Base-by-base conservation (phyloP, 2,888 invertebrate genomes). In the Melikaiella ostensackeni region DNA sequence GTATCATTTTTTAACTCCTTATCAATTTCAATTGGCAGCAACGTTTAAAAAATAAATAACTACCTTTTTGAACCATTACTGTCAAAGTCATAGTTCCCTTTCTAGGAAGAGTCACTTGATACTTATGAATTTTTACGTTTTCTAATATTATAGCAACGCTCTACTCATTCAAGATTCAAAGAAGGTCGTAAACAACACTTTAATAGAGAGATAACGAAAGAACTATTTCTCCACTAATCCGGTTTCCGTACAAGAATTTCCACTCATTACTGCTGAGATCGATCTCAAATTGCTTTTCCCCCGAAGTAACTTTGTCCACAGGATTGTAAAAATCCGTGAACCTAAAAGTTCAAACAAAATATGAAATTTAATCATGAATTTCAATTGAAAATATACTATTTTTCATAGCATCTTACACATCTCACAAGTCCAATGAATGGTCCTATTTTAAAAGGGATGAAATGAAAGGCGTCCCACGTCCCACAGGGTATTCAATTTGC, bases 191-290 rank as follows among this genome's bases (percentile, higher is more conserved):
- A 3, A 91, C 91, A 11, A 92, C 80, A 5, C 78, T 77, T 89
- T 94, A 89, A 86, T 93, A 93, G 46, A 93, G 93, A 38, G 94
- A 94, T 57, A 94, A 94, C 27, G 94, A 94, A 82, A 94, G 85
- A 92, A 94, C 62, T 94, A 89, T 77, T 93, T 93, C 76, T 1
- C 94, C 94, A 88, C 94, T 94, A 81, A 94, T 93, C 75, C 90
- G 89, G 85, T 94, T 94, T 57, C 92, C 93, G 73, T 89, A 85
- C 64, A 93, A 86, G 84, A 91, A 93, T 63, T 89, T 85, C 75
- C 89, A 88, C 50, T 89, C 86, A 19, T 91, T 89, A 61, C 91
- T 90, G 33, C 83, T 84, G 33, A 90, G 81, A 50, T 88, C 84
- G 55, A 91, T 84, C 24, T 80, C 77, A 61, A 90, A 81, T 11